Evolutionary conservation across 2,113 vertebrate species (phyloP), one percentile per base, ranked within the genome.

Genomic region (Scalopus aquaticus): DNA sequence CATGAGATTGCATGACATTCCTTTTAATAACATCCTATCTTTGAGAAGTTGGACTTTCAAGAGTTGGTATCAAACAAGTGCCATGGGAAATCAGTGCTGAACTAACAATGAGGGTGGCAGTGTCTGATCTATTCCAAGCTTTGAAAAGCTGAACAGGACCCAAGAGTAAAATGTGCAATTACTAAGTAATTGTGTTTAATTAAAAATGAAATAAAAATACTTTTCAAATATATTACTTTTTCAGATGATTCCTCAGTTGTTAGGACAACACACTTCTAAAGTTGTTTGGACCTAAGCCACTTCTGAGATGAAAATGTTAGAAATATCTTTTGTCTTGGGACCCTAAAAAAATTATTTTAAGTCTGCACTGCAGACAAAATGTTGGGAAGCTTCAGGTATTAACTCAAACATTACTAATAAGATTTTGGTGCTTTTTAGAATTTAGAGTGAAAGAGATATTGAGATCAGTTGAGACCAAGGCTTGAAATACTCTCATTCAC

Each of bases 1-100:
- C 11, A 73, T 64, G 37, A 82, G 64, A 78, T 60, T 19, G 8
- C 30, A 76, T 83, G 35, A 49, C 17, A 65, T 88, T 95, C 46
- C 65, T 78, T 94, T 94, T 83, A 82, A 86, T 91, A 54, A 56
- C 3, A 56, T 32, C 54, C 56, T 86, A 46, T 70, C 51, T 91
- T 91, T 74, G 51, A 88, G 74, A 83, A 85, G 62, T 15, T 77
- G 32, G 16, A 17, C 46, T 70, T 54, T 49, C 5, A 73, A 51
- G 72, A 89, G 91, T 35, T 87, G 60, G 73, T 64, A 35, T 78
- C 84, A 88, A 80, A 20, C 35, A 69, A 87, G 12, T 30, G 37
- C 3, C 11, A 56, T 12, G 4, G n/a, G 7, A 96, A 90, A 88
- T 78, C 32, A 58, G 64, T 3, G 65, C 13, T 67, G 67, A 62